phyloP scores from a whole-genome alignment of 2,888 invertebrate species.

The Oscheius onirici region DNA sequence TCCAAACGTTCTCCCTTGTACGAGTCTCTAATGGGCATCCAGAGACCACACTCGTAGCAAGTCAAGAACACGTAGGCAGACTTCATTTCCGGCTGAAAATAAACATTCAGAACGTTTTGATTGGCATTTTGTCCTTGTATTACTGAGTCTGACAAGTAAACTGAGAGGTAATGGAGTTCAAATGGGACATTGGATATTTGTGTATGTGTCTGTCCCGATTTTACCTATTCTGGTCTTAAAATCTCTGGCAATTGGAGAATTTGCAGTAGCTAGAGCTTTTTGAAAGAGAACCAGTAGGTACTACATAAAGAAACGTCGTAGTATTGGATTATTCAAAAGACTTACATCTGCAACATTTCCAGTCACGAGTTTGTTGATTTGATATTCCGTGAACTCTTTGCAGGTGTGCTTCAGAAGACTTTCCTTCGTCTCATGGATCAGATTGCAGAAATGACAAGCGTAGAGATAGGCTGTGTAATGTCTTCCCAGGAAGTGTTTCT shows the following conservation, averaged over 20 bases:
- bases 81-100: constrained; percentile 17
- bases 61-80: constrained; percentile 36
- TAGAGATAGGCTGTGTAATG: constrained; percentile 13
- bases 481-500: constrained; percentile 11
- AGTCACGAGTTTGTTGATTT: neutral
- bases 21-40: constrained; percentile 36
- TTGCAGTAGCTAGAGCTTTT: too few species aligned
- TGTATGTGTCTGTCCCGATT: too few species aligned
- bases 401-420: constrained; percentile 2
- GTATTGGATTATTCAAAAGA: too few species aligned
- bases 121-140: too few species aligned
- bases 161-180: neutral
- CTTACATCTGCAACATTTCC: constrained; percentile 2
- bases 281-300: too few species aligned
- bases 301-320: too few species aligned
- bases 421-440: constrained; percentile 4
- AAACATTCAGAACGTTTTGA: neutral
- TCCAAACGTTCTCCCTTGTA: constrained; percentile 17
- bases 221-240: too few species aligned
- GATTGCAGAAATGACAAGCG: constrained; percentile 22
- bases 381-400: constrained; percentile 1
- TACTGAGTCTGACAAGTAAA: too few species aligned
- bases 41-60: constrained; percentile 43
- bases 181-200: too few species aligned
- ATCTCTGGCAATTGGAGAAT: too few species aligned